Percentiles rank a stretch among this genome's conserved stretches.
Evolutionary conservation across 2,888 invertebrate species (phyloP).

Genomic region (Microchrysa polita): DNA sequence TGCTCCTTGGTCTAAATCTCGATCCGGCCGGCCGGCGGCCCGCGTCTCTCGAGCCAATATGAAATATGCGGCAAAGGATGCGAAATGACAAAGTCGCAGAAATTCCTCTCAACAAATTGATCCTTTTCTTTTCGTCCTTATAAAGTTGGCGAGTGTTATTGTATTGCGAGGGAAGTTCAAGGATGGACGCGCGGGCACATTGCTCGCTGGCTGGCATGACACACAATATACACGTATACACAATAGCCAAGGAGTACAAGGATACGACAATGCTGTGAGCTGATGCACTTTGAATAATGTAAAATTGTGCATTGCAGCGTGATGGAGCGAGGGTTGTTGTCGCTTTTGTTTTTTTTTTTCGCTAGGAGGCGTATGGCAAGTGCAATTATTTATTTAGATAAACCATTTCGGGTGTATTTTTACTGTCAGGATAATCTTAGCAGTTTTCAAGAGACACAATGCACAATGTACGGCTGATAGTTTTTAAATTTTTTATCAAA

Average conservation of each 20-base stretch:
- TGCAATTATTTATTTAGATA: too few species aligned
- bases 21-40: background rate
- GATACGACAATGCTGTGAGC: constrained; percentile 35
- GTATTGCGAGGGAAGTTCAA: constrained; percentile 28
- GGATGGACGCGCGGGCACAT: constrained; percentile 19
- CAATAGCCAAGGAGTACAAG: constrained; percentile 25
- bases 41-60: background rate
- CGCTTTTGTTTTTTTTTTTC: background rate
- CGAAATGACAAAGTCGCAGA: constrained; percentile 26
- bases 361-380: too few species aligned
- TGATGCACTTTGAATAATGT: constrained; percentile 43
- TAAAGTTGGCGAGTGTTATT: background rate
- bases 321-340: background rate
- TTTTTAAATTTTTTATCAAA: too few species aligned
- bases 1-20: too few species aligned
- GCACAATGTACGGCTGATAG: too few species aligned
- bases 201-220: too few species aligned
- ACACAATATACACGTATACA: too few species aligned
- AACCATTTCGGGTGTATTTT: too few species aligned
- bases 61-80: constrained; percentile 21
- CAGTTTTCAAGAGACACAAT: too few species aligned
- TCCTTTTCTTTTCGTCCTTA: constrained; percentile 20
- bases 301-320: constrained; percentile 29
- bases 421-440: too few species aligned
- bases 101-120: constrained; percentile 35